A percentile compares a stretch with the other conserved stretches of the same genome.
These are phyloP conservation scores for Platygyra sinensis DNA, from an alignment of 64 coral and sea anemone species.

Conservation along the genomic window DNA sequence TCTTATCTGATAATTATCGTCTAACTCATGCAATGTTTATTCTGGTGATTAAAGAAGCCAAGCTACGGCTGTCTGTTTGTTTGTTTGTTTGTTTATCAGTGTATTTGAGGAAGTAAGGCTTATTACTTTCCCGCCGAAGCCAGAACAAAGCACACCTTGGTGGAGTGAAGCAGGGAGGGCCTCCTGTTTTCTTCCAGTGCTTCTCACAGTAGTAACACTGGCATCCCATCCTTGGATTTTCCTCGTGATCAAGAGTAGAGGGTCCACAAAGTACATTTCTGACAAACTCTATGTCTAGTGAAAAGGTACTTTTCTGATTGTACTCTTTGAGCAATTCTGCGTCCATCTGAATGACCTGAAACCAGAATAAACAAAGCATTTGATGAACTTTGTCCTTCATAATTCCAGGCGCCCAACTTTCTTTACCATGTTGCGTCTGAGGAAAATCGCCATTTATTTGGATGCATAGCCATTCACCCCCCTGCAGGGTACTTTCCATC, in stretches of 20 bases:
- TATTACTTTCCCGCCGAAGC: too few relatives aligned
- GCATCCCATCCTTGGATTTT: background rate
- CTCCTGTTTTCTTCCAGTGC: slow-evolving; percentile 2
- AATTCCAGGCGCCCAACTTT: too few relatives aligned
- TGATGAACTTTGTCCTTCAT: background rate
- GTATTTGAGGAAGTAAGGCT: too few relatives aligned
- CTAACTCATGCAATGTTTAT: too few relatives aligned
- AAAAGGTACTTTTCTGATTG: background rate
- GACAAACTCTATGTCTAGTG: background rate
- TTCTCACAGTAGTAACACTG: slow-evolving; percentile 16
- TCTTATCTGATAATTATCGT: too few relatives aligned
- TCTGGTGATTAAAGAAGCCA: too few relatives aligned
- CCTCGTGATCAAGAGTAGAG: background rate
- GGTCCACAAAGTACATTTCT: slow-evolving; percentile 1
- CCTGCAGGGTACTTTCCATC: too few relatives aligned
- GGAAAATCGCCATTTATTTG: too few relatives aligned
- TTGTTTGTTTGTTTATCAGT: too few relatives aligned
- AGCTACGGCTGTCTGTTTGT: too few relatives aligned
- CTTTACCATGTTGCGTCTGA: background rate
- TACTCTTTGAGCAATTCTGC: background rate
- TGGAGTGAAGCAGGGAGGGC: background rate
- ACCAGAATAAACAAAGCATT: too few relatives aligned
- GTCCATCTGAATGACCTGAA: slow-evolving; percentile 15
- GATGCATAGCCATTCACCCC: too few relatives aligned
- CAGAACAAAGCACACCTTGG: background rate